Conservation (phyloP, 92 coral and sea anemone genomes). For the Scolanthus callimorphus region DNA sequence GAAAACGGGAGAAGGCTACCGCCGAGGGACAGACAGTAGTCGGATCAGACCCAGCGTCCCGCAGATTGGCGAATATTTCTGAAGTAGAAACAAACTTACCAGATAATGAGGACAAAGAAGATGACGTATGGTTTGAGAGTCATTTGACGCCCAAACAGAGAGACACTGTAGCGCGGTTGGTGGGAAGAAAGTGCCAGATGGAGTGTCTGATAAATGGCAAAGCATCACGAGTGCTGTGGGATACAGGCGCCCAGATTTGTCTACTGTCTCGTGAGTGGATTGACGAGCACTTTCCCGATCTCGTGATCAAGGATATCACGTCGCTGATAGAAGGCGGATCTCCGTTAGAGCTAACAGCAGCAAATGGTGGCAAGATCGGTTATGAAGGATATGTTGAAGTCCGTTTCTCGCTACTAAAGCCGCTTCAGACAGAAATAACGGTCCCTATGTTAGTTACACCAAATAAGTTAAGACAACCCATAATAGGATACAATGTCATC, state of each 20-base stretch:
- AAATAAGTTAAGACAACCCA: background rate
- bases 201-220: constrained; percentile 1
- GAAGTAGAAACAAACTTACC: background rate
- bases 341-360: background rate
- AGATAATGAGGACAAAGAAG: background rate
- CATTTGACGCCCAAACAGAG: background rate
- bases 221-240: background rate
- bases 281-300: background rate
- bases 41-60: background rate
- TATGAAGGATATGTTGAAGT: background rate
- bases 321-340: background rate
- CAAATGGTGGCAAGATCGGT: constrained; percentile 1
- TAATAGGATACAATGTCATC: background rate
- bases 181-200: background rate
- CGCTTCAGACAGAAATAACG: background rate
- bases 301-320: background rate
- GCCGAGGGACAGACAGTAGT: background rate
- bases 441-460: background rate
- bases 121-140: background rate
- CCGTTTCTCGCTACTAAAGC: background rate
- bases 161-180: background rate
- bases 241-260: background rate
- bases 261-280: background rate
- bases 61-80: background rate
- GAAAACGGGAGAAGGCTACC: background rate